Percentiles rank a stretch among this genome's conserved stretches.
phyloP scores from a whole-genome alignment of 2,888 invertebrate genomes.

The Arctia plantaginis region DNA sequence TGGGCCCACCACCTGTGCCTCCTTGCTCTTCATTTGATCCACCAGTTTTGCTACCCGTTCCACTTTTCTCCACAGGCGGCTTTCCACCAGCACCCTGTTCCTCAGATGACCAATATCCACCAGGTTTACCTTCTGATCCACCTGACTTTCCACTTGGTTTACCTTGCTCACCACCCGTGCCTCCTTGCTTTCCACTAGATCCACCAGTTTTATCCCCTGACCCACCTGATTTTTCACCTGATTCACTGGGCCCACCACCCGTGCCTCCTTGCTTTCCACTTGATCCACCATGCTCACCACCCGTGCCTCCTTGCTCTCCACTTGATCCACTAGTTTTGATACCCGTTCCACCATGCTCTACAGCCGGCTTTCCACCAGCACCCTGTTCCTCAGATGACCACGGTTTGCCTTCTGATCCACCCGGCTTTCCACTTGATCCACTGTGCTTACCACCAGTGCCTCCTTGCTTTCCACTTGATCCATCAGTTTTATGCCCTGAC shows the following conservation, averaged over 20 bases:
- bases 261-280: background rate
- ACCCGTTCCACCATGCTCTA: background rate
- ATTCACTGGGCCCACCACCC: background rate
- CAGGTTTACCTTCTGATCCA: no score
- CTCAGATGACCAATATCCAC: background rate
- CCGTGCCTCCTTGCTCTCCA: background rate
- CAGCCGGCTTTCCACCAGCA: no score
- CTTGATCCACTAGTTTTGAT: background rate
- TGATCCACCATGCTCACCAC: background rate
- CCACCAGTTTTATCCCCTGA: background rate
- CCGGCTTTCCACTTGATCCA: background rate
- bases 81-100: no score
- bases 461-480: background rate
- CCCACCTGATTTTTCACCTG: no score
- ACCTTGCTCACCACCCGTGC: background rate
- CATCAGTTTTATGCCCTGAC: background rate
- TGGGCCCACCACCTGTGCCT: background rate
- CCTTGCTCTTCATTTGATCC: background rate
- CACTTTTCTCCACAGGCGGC: no score
- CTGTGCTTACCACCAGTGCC: background rate
- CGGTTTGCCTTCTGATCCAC: background rate
- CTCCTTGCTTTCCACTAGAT: no score
- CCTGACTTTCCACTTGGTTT: background rate
- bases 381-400: background rate
- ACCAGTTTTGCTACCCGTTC: background rate